Conservation (phyloP, 2,888 invertebrate genomes). For the Ectropis crepuscularia region DNA sequence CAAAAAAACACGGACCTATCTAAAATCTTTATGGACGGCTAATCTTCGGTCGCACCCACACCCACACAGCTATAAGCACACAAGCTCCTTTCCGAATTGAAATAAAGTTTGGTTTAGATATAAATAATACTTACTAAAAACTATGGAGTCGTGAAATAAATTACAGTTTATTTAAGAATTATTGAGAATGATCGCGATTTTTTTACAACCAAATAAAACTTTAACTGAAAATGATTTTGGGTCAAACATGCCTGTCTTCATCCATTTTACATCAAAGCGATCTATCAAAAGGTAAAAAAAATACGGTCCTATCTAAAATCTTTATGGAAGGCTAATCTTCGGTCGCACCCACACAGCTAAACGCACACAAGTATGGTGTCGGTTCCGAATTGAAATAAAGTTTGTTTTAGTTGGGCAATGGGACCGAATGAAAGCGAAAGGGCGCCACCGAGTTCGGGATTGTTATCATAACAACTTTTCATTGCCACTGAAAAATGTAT, state of each 20-base stretch:
- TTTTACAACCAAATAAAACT: too few species aligned
- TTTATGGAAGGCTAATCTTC: conserved; percentile 54
- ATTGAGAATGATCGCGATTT: too few species aligned
- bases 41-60: conserved; percentile 3
- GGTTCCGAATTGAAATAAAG: conserved; percentile 78
- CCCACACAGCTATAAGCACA: neutral
- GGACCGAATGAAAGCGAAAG: conserved; percentile 82
- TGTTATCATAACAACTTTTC: conserved; percentile 71
- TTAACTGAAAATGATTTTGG: too few species aligned
- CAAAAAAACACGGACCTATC: too few species aligned
- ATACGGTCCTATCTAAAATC: neutral
- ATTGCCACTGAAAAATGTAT: conserved; percentile 44
- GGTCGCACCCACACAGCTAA: conserved; percentile 74
- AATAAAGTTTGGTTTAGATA: neutral
- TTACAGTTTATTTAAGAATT: too few species aligned
- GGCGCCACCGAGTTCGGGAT: conserved; percentile 55
- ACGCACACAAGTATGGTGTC: conserved; percentile 59
- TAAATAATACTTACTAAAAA: too few species aligned
- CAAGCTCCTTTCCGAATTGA: neutral
- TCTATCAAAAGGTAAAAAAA: too few species aligned
- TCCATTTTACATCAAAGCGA: too few species aligned
- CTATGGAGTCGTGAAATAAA: too few species aligned
- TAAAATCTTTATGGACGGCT: too few species aligned
- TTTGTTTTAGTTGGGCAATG: conserved; percentile 83
- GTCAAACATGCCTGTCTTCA: too few species aligned